Conservation (phyloP, 2,113 vertebrate genomes). For the Nycticorax nycticorax region DNA sequence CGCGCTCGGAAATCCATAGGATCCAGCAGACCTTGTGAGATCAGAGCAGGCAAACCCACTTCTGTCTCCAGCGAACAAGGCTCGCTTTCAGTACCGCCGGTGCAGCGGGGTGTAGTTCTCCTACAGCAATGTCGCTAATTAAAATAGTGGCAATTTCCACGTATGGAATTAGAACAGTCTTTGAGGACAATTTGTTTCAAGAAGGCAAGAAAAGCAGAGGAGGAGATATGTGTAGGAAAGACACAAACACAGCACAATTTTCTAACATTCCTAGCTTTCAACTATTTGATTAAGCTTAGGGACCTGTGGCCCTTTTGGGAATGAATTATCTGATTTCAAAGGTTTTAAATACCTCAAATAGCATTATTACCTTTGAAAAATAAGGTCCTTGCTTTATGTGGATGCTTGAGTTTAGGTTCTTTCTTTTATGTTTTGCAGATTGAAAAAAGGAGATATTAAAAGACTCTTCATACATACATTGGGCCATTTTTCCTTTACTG, state of each 20-base stretch:
- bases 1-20: background rate
- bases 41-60: background rate
- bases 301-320: background rate
- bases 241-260: background rate
- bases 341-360: background rate
- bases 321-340: background rate
- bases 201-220: background rate
- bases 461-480: background rate
- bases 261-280: background rate
- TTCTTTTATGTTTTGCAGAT: background rate
- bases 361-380: background rate
- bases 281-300: background rate
- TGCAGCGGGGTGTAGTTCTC: background rate
- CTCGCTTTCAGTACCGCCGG: background rate
- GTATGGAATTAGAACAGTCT: background rate
- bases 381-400: background rate
- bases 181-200: background rate
- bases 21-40: background rate
- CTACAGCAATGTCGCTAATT: background rate
- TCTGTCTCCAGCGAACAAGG: background rate
- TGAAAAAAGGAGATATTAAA: background rate
- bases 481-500: background rate
- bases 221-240: background rate
- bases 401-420: background rate
- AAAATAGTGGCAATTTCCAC: background rate